Base-by-base conservation (phyloP, 2,113 vertebrate species). In the Tichodroma muraria region DNA sequence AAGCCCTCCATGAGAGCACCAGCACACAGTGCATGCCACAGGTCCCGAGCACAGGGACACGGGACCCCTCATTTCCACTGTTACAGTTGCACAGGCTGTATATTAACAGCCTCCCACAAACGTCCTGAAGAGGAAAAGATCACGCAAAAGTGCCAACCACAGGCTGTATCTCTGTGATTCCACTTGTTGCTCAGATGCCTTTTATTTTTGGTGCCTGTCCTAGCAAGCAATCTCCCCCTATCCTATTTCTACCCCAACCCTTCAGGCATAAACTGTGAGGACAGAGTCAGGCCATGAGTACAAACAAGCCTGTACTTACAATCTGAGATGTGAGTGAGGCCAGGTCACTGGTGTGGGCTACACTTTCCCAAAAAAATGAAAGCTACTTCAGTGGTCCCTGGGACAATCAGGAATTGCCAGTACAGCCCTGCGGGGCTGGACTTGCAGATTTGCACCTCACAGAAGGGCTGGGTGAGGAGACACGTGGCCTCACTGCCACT, bases 161-260 rank as follows among this genome's bases (percentile, higher is more conserved):
- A 68, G 71, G 0, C 31, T 56, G 42, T 14, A 42, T 57, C 52
- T 42, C 1, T 66, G 84, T 80, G 60, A 66, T 84, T 94, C 61
- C 73, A 66, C 54, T 93, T 92, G 84, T 77, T 89, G 64, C 66
- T 87, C 7, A 6, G 63, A 91, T 45, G 78, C 31, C 53, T 95
- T 91, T 92, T 95, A 92, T 96, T 94, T 95, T 91, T 95, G 95
- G 89, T 92, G 70, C 56, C 42, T 94, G 75, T 87, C 45, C 78
- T 37, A 61, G 73, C 68, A 96, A 93, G 91, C 70, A 95, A 89
- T 92, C 66, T 91, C 47, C 64, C 80, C 93, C 79, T 94, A 61
- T 95, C 87, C 91, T 72, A 56, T 92, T 95, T 91, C 94, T 91
- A 31, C 30, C 85, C 64, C 71, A 92, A 35, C 30, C 42, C 52